Evolutionary conservation across 2,888 invertebrate genomes (phyloP), one percentile per base, ranked within the genome.

Genomic region (Thecocarcelia acutangulata): DNA sequence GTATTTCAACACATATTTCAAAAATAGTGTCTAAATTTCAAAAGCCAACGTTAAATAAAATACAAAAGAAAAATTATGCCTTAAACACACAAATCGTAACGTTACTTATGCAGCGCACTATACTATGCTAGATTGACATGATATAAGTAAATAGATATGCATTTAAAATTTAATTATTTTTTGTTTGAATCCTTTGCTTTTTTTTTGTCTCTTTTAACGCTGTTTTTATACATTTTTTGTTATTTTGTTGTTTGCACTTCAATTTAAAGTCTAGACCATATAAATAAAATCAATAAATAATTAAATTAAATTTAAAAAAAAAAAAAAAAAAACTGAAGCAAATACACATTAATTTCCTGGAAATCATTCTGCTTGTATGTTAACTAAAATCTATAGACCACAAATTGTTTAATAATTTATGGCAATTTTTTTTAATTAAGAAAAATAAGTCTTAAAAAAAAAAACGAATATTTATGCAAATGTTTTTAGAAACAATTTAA

Each of bases 201-300:
- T 17, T 19, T 12, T 11, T 12, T 19, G 19, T 19, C 3, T 24
- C 11, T 50, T 50, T 6, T 48, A 9, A 1, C 19, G n/a, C n/a
- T n/a, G n/a, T n/a, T n/a, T n/a, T n/a, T n/a, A n/a, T n/a, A n/a
- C n/a, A 12, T 17, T 48, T 48, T 15, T 48, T 48, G 1, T 48
- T n/a, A 13, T 13, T 13, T 17, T 17, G 5, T 15, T 17, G 5
- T 6, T 46, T 46, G 15, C 46, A 46, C n/a, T 17, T 15, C 8
- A 17, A 3, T 46, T n/a, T 15, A 46, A 69, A 56, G 58, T 46
- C 69, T 46, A 61, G 42, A 54, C 54, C 52, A 52, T 52, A 73
- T 63, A 70, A 46, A 19, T 33, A 21, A 56, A 48, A 48, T 56
- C 48, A 37, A 64, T 74, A 64, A 54, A 46, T 54, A 73, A 28